Conservation (phyloP, 2,797 vertebrate species). For the Acrossocheilus fasciatus region DNA sequence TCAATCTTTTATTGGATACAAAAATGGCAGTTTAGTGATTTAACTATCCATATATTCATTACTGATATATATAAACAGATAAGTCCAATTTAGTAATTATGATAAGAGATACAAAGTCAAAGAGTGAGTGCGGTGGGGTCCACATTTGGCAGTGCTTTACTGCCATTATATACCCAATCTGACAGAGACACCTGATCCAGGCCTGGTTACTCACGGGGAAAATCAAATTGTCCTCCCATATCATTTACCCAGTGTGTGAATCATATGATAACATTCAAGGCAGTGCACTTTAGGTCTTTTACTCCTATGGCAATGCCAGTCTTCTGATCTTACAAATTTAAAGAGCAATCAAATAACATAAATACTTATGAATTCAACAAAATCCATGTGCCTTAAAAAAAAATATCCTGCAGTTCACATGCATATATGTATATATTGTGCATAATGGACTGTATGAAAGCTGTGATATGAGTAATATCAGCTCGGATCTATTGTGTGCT, state of each 20-base stretch:
- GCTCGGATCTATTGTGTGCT: neutral
- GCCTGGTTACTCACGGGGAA: conserved; percentile 62
- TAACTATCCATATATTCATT: neutral
- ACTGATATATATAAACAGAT: neutral
- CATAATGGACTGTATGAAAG: neutral
- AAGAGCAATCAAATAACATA: neutral
- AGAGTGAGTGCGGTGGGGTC: conserved; percentile 30
- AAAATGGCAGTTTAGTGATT: neutral
- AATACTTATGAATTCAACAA: neutral
- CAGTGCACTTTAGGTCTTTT: neutral
- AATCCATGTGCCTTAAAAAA: neutral
- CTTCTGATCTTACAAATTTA: neutral
- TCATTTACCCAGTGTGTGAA: conserved; percentile 29
- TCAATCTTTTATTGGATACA: neutral
- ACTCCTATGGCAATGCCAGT: neutral
- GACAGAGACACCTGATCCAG: conserved; percentile 74
- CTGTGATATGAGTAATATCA: neutral
- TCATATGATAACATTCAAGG: neutral
- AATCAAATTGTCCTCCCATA: conserved; percentile 67
- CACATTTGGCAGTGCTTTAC: conserved; percentile 63
- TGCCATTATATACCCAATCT: conserved; percentile 70
- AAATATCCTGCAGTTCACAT: neutral
- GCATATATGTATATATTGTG: neutral
- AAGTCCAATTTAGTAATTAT: neutral
- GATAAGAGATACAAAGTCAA: neutral